phyloP scores from a whole-genome alignment of 2,113 vertebrate genomes.

The Prolemur simus region DNA sequence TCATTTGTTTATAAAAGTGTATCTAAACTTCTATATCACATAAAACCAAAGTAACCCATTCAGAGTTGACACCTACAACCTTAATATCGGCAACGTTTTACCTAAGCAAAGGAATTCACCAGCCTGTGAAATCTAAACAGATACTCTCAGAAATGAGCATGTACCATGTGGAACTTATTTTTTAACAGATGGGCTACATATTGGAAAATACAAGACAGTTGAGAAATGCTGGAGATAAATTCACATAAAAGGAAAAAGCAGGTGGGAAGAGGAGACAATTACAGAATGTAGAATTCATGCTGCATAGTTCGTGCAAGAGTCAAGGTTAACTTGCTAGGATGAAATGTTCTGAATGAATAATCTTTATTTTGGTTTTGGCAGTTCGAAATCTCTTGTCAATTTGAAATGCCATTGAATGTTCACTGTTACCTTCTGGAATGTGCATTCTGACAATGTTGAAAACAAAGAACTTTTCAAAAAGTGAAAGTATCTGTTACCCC shows the following conservation, averaged over 20 bases:
- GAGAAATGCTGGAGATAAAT: neutral
- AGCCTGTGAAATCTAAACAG: constrained; percentile 1
- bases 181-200: neutral
- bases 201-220: neutral
- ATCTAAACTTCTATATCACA: neutral
- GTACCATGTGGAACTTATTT: neutral
- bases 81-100: neutral
- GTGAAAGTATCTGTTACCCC: neutral
- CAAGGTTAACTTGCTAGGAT: neutral
- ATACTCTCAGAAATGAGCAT: neutral
- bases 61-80: neutral
- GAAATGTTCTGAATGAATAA: neutral
- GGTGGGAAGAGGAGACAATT: neutral
- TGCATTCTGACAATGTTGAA: neutral
- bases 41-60: neutral
- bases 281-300: neutral
- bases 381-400: neutral
- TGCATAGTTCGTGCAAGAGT: neutral
- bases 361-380: neutral
- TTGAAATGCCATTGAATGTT: neutral
- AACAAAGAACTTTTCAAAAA: neutral
- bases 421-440: neutral
- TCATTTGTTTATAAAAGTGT: neutral
- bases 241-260: neutral
- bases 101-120: neutral